These are phyloP conservation scores for Arnoldichthys spilopterus DNA, from an alignment of 2,797 vertebrate genomes.

Conservation along the genomic window DNA sequence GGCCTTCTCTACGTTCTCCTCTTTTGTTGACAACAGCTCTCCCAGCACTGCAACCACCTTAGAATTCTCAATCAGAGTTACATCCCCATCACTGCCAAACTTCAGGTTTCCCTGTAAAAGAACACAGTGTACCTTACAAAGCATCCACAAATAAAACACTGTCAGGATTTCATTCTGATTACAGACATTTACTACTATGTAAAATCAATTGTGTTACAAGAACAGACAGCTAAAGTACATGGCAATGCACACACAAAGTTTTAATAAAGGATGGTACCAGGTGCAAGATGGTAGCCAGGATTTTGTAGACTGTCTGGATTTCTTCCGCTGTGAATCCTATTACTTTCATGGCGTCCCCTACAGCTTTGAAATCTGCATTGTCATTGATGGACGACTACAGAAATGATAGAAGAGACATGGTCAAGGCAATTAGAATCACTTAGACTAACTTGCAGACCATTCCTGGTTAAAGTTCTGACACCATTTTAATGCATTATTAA, in stretches of 20 bases:
- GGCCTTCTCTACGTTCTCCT: constrained; percentile 92
- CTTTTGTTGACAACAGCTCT: constrained; percentile 87
- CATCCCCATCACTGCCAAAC: constrained; percentile 90
- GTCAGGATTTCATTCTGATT: too few species aligned
- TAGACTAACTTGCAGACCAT: neutral
- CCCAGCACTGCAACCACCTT: constrained; percentile 84
- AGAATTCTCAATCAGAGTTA: constrained; percentile 86
- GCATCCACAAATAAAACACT: too few species aligned
- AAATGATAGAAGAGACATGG: neutral
- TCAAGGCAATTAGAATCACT: neutral
- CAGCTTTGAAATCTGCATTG: constrained; percentile 90
- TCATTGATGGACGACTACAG: constrained; percentile 90
- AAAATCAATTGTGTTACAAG: neutral
- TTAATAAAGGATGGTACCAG: constrained; percentile 78
- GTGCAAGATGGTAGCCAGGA: constrained; percentile 93
- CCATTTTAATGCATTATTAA: too few species aligned
- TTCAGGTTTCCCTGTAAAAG: constrained; percentile 88
- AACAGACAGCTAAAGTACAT: neutral
- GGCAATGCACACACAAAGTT: neutral
- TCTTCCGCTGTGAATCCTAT: constrained; percentile 95
- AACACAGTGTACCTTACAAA: neutral
- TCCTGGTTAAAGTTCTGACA: too few species aligned
- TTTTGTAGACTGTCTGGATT: constrained; percentile 94
- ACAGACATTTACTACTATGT: neutral
- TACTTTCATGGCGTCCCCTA: constrained; percentile 97